Base-by-base conservation (phyloP, 1,140 invertebrate genomes). In the Asobara japonica region DNA sequence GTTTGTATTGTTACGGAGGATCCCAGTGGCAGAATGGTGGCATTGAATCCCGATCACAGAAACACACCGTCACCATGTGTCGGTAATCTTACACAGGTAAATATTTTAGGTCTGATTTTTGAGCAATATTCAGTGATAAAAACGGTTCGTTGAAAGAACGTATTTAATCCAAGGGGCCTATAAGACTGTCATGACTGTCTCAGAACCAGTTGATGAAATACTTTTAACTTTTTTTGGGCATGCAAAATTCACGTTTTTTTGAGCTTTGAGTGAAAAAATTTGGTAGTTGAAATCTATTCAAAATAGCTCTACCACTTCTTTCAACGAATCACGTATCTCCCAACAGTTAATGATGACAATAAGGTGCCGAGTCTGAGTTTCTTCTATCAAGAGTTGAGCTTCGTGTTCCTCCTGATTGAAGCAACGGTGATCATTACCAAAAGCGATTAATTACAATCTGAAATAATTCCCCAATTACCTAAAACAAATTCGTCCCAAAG, bases 1-100 rank as follows among this genome's bases (percentile, higher is more conserved):
- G 90, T 93, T 27, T 92, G 94, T 75, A 88, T 89, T n/a, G 92
- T 96, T 7, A 89, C 88, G 1, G 93, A 94, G 65, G 92, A 92
- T 77, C 85, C 88, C n/a, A 89, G 87, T 71, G 94, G 94, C 29
- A 88, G 94, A 65, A 93, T 94, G 83, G 92, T 95, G 4, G 88
- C 89, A 8, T 80, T 91, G 0, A 89, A 89, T 76, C 87, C 89
- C 0, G 89, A 91, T 75, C 84, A 90, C 30, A 86, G 86, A 70
- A 86, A 84, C 68, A 89, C 89, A 25, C 89, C 91, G 1, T 89
- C 91, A 10, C 89, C 90, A 3, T 84, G 84, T 76, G 80, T 87
- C 33, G 84, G 80, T 62, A 86, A 82, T 67, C 76, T 77, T 62
- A 78, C 80, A 31, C 82, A 87, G 78, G 88, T 88, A 72, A 71